A percentile compares a stretch with the other conserved stretches of the same genome.
Evolutionary conservation across 2,888 invertebrate genomes (phyloP).

Genomic region (Mimas tiliae): DNA sequence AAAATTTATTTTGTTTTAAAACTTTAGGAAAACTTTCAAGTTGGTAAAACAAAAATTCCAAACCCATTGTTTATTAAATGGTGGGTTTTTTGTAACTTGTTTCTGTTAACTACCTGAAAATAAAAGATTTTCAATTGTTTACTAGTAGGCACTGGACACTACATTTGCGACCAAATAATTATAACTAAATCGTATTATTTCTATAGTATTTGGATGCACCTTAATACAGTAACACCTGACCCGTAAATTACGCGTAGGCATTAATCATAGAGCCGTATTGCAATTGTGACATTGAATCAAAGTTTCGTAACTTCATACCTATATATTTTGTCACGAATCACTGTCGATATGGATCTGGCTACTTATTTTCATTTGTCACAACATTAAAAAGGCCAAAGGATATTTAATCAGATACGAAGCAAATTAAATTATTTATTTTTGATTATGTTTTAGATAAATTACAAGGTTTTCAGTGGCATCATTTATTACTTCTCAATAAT

Average conservation of each 20-base stretch:
- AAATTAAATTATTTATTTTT: neutral
- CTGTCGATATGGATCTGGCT: constrained; percentile 28
- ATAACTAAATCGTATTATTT: neutral
- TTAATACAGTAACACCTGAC: constrained; percentile 35
- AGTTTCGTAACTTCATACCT: constrained; percentile 60
- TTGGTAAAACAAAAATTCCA: too few relatives aligned
- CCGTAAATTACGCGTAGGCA: constrained; percentile 57
- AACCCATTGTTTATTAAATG: too few relatives aligned
- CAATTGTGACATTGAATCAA: constrained; percentile 64
- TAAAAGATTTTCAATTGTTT: too few relatives aligned
- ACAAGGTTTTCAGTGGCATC: neutral
- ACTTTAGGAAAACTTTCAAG: too few relatives aligned
- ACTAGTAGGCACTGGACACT: too few relatives aligned
- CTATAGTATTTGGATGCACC: neutral
- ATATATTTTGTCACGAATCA: constrained; percentile 62
- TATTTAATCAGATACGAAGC: constrained; percentile 7
- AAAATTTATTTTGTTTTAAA: too few relatives aligned
- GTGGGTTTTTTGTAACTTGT: too few relatives aligned
- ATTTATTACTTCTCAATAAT: neutral
- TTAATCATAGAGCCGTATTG: constrained; percentile 51
- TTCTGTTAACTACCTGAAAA: too few relatives aligned
- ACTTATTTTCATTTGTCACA: constrained; percentile 23
- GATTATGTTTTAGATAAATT: constrained; percentile 4
- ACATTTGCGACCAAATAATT: neutral
- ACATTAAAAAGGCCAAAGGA: constrained; percentile 13